Percentiles rank a stretch among this genome's conserved stretches.
Evolutionary conservation across 2,113 vertebrate species (phyloP).

Genomic region (Apodemus sylvaticus): DNA sequence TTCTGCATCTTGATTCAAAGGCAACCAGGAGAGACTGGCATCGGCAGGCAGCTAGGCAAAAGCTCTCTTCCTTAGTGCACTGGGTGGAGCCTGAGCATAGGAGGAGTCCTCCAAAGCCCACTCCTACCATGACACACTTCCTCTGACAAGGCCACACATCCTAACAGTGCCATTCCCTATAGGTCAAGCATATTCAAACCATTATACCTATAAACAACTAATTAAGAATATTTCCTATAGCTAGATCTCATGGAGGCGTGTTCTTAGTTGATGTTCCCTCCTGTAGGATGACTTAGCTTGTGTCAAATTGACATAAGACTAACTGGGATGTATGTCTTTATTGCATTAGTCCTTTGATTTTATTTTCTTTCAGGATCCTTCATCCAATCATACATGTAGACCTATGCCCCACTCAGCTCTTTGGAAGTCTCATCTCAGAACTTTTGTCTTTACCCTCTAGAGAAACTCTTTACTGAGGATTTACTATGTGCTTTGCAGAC

Average conservation of each 20-base stretch:
- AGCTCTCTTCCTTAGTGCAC: no score
- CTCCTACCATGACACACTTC: no score
- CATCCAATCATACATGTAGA: background rate
- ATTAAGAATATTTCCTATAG: background rate
- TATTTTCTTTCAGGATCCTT: background rate
- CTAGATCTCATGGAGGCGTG: background rate
- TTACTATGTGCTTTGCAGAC: background rate
- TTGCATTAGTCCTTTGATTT: background rate
- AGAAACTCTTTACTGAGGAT: background rate
- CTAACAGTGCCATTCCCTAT: no score
- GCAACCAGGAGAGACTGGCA: no score
- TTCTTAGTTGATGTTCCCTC: background rate
- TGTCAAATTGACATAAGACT: background rate
- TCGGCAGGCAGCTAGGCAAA: no score
- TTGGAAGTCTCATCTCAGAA: background rate
- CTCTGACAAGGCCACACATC: no score
- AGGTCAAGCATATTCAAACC: no score
- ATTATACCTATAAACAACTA: background rate
- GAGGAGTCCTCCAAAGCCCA: no score
- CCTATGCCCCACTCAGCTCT: background rate
- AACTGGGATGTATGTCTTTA: background rate
- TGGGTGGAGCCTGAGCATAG: no score
- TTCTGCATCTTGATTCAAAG: no score
- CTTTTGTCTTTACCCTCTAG: background rate
- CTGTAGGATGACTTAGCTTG: background rate